Conservation (phyloP, 2,888 invertebrate genomes). For the Ctena decussata region DNA sequence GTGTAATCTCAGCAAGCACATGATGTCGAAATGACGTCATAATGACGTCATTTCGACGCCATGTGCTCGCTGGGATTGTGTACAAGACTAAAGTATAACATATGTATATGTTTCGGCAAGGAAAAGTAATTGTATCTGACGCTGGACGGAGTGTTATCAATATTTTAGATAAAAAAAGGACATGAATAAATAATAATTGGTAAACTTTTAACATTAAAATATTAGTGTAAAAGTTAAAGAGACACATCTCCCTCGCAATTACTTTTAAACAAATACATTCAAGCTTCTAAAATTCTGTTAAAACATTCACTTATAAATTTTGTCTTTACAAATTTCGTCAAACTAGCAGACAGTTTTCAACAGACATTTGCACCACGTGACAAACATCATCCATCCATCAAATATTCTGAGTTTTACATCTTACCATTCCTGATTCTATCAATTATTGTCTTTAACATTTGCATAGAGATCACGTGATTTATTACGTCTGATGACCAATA, state of each 20-base stretch:
- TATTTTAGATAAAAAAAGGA: neutral
- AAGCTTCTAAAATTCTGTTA: neutral
- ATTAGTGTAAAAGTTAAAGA: conserved; percentile 22
- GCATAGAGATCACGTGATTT: conserved; percentile 8
- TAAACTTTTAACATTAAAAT: neutral
- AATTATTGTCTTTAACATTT: neutral
- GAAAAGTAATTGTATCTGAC: neutral
- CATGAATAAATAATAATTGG: neutral
- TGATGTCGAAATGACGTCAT: no score
- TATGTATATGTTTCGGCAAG: neutral
- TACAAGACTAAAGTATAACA: no score
- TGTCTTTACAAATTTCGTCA: no score
- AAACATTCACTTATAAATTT: neutral
- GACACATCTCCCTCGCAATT: conserved; percentile 24
- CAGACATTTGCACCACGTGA: no score
- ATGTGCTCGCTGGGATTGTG: no score
- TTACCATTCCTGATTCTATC: neutral
- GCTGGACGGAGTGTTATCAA: neutral
- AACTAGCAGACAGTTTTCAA: no score
- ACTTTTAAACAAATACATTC: neutral
- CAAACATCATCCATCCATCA: no score
- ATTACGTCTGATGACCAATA: neutral
- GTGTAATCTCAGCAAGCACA: no score
- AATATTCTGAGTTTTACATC: no score
- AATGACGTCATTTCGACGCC: no score